Base-by-base conservation (phyloP, 2,113 vertebrate genomes). In the Crotalus tigris region DNA sequence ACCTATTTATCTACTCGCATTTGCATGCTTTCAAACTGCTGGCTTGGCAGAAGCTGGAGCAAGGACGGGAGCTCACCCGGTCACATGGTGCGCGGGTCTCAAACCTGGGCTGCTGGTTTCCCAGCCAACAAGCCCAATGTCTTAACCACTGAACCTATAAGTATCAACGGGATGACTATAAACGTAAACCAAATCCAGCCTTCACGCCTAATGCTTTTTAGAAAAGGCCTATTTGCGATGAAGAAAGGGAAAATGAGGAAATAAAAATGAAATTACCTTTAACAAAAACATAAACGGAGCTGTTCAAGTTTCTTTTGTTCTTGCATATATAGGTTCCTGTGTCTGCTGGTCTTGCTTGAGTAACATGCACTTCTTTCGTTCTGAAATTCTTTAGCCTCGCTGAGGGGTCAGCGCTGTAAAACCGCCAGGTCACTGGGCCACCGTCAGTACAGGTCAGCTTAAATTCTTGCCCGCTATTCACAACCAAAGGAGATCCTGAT, bases 261-360 rank as follows among this genome's bases (percentile, higher is more conserved):
- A 33, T 5, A 1, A 44, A 10, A 86, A 69, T 92, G 29, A 87
- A 92, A 19, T 98, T 98, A 99, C 99, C 99, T 98, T 98, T 98
- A 29, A 99, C 98, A 91, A 98, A 99, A 95, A 99, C 97, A 44
- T 99, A 99, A 93, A 99, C 97, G 91, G 98, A 98, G 44, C 94
- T 96, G 85, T 96, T 96, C 12, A 96, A 93, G 39, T 97, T 97
- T 0, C 51, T 94, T 91, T 96, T 94, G 93, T 98, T 99, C 94
- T 94, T 95, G 94, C 99, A 99, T 0, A 97, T 96, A 89, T 99
- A 99, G 96, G 95, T 98, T 93, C 99, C 99, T 59, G 97, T 98
- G 91, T 98, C 93, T 91, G 15, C 75, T 89, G 97, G 93, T 6
- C 96, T 94, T 1, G 97, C 96, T 8, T 96, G 96, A 86, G n/a